These are phyloP conservation scores for Creontiades dilutus DNA, from an alignment of 2,888 invertebrate genomes.

Conservation along the genomic window DNA sequence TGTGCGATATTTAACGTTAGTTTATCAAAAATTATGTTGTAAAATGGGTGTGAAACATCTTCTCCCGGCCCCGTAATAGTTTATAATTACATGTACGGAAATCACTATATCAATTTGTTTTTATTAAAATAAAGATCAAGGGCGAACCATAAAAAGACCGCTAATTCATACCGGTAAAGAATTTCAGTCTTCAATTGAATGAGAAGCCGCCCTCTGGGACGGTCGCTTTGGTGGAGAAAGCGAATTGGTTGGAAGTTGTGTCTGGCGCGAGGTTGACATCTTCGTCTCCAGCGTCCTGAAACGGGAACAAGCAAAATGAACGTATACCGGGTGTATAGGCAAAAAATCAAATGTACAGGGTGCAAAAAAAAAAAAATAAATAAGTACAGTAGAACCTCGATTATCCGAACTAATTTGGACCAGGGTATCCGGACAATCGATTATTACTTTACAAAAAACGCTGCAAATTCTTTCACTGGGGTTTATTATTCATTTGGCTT, in stretches of 20 bases:
- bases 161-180: not conserved
- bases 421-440: no score
- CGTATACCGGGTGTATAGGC: no score
- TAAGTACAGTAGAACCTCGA: no score
- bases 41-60: not conserved
- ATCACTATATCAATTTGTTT: not conserved
- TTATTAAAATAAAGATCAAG: not conserved
- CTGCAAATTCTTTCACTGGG: no score
- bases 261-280: constrained; percentile 72
- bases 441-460: no score
- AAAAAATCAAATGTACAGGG: no score
- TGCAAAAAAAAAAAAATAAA: no score
- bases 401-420: no score
- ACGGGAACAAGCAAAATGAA: not conserved
- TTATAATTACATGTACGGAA: not conserved
- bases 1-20: not conserved
- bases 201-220: constrained; percentile 75
- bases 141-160: not conserved
- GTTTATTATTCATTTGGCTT: no score
- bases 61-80: not conserved
- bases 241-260: constrained; percentile 74
- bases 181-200: constrained; percentile 71
- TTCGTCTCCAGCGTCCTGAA: constrained; percentile 73
- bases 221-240: constrained; percentile 72
- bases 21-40: not conserved